phyloP scores from a whole-genome alignment of 2,113 vertebrate species.

The Malurus alboscapulatus region DNA sequence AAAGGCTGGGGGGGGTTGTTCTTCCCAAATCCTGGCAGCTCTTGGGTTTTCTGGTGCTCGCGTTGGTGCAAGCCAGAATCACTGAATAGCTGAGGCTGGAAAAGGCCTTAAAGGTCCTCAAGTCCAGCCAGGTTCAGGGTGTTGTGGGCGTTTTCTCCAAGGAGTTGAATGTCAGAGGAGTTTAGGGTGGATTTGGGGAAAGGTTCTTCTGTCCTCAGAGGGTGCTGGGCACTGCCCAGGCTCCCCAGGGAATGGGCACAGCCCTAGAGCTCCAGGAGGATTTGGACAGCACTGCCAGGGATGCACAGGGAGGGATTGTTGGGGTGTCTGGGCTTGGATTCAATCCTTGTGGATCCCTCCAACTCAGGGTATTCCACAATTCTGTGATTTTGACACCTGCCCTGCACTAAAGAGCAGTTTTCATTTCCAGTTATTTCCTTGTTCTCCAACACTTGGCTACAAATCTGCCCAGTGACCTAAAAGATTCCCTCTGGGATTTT shows the following conservation, averaged over 20 bases:
- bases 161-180: neutral
- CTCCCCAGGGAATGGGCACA: neutral
- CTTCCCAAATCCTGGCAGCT: neutral
- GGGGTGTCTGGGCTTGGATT: neutral
- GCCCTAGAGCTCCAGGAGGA: neutral
- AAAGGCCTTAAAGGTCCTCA: rapidly evolving
- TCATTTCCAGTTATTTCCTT: neutral
- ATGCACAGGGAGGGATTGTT: neutral
- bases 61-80: neutral
- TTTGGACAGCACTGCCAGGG: rapidly evolving
- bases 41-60: neutral
- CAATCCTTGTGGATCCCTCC: neutral
- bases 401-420: neutral
- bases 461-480: neutral
- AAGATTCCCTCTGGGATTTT: neutral
- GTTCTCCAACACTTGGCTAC: neutral
- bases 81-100: rapidly evolving
- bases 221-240: neutral
- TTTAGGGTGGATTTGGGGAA: neutral
- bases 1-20: neutral
- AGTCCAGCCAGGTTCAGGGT: neutral
- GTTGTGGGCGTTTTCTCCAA: neutral
- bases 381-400: neutral
- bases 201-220: neutral
- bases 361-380: neutral